Conservation (phyloP, 2,888 invertebrate species). For the Sclerodermus sp. region DNA sequence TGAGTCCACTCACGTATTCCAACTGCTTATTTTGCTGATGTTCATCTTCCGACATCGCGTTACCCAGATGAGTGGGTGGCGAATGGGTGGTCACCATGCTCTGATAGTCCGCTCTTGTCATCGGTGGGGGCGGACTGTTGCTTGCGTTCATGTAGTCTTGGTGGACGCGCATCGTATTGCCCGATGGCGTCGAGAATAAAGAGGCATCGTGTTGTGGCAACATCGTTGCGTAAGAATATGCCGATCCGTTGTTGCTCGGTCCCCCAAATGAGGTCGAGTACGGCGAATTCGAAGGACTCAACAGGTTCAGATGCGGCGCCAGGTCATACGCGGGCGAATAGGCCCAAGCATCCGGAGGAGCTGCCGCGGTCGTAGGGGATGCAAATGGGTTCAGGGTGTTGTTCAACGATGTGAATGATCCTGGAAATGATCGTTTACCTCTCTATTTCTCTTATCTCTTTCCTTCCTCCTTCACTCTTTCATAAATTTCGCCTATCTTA, state of each 20-base stretch:
- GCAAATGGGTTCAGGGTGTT: constrained; percentile 67
- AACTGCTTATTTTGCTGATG: constrained; percentile 46
- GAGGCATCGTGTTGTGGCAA: constrained; percentile 75
- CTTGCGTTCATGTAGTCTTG: constrained; percentile 67
- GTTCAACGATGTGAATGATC: constrained; percentile 63
- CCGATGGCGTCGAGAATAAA: constrained; percentile 64
- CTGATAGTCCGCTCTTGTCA: constrained; percentile 53
- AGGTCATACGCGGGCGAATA: constrained; percentile 79
- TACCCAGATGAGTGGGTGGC: constrained; percentile 45
- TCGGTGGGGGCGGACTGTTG: constrained; percentile 67
- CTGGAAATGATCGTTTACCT: constrained; percentile 18
- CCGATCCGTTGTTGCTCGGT: constrained; percentile 49
- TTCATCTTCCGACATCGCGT: constrained; percentile 51
- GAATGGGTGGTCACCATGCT: constrained; percentile 52
- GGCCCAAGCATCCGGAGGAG: constrained; percentile 78
- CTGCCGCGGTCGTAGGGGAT: constrained; percentile 57
- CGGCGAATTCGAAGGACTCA: constrained; percentile 69
- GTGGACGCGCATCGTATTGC: constrained; percentile 63
- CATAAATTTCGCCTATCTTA: too few species aligned
- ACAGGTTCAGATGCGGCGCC: constrained; percentile 72
- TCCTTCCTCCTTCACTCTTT: not conserved
- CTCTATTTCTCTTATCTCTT: not conserved
- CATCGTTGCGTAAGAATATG: constrained; percentile 60
- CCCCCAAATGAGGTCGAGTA: constrained; percentile 65
- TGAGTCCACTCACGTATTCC: constrained; percentile 52